Percentiles rank a stretch among this genome's conserved stretches.
phyloP scores from a whole-genome alignment of 2,797 vertebrate species.

The Heterohyrax brucei region DNA sequence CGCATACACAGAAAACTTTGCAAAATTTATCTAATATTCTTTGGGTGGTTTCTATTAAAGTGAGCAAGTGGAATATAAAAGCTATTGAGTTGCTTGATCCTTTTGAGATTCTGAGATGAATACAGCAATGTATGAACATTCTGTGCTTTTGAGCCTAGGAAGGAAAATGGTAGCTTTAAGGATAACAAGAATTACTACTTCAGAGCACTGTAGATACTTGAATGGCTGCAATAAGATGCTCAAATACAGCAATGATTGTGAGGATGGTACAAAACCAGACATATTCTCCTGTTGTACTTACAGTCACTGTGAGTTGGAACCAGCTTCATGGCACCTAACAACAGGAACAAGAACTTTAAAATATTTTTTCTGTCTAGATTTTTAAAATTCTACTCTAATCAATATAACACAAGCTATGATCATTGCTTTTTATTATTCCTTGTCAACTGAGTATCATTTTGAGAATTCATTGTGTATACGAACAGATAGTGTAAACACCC shows the following conservation, averaged over 20 bases:
- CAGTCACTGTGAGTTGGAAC: too few relatives aligned
- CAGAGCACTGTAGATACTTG: background rate
- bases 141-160: background rate
- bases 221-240: too few relatives aligned
- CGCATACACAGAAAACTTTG: background rate
- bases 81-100: fast-evolving
- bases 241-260: too few relatives aligned
- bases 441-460: conserved; percentile 12
- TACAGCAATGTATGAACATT: fast-evolving
- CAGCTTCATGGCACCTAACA: too few relatives aligned
- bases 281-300: too few relatives aligned
- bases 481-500: background rate
- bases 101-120: background rate
- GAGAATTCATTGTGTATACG: background rate
- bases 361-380: background rate
- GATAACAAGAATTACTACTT: background rate
- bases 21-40: background rate
- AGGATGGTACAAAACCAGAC: too few relatives aligned
- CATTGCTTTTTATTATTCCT: background rate
- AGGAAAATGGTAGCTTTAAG: background rate
- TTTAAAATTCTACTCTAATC: background rate
- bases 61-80: background rate
- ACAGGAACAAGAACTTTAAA: too few relatives aligned
- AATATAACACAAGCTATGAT: background rate
- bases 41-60: background rate